Percentiles rank a stretch among this genome's conserved stretches.
Conservation (phyloP, 2,113 vertebrate species). For the Spermophilus dauricus region DNA sequence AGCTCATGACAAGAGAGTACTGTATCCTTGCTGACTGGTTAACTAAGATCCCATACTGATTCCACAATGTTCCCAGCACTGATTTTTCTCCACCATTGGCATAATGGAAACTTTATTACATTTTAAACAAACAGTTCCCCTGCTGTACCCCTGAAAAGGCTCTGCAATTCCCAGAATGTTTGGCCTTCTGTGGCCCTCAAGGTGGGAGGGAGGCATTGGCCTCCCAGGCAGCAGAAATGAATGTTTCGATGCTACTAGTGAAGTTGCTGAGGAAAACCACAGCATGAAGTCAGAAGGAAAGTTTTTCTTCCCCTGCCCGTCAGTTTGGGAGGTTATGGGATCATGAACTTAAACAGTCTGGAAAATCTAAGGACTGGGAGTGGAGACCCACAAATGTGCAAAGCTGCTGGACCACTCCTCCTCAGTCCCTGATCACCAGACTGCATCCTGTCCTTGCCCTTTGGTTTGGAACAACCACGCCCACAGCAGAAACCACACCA, state of each 20-base stretch:
- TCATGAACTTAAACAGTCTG: slow-evolving; percentile 69
- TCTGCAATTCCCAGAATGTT: slow-evolving; percentile 8
- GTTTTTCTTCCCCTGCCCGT: slow-evolving; percentile 1
- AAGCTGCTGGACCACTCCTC: slow-evolving; percentile 43
- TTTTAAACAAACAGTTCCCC: slow-evolving; percentile 56
- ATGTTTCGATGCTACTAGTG: neutral
- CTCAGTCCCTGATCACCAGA: slow-evolving; percentile 58
- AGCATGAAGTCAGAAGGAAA: slow-evolving; percentile 8
- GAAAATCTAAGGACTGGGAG: neutral
- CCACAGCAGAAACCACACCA: slow-evolving; percentile 55
- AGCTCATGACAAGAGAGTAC: neutral
- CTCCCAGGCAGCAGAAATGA: neutral
- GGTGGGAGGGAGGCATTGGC: neutral
- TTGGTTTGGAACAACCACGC: slow-evolving; percentile 60
- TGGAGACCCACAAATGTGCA: neutral
- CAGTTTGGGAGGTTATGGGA: neutral
- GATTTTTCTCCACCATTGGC: slow-evolving; percentile 4
- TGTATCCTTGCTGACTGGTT: neutral
- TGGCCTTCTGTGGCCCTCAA: neutral
- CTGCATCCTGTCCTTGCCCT: slow-evolving; percentile 68
- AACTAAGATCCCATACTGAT: neutral
- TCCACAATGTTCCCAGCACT: neutral
- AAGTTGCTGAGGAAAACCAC: slow-evolving; percentile 9
- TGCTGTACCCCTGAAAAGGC: neutral
- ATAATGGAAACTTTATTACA: slow-evolving; percentile 40